A percentile compares a stretch with the other conserved stretches of the same genome.
These are phyloP conservation scores for Anastatus disparis DNA, from an alignment of 1,140 invertebrate species.

Conservation along the genomic window DNA sequence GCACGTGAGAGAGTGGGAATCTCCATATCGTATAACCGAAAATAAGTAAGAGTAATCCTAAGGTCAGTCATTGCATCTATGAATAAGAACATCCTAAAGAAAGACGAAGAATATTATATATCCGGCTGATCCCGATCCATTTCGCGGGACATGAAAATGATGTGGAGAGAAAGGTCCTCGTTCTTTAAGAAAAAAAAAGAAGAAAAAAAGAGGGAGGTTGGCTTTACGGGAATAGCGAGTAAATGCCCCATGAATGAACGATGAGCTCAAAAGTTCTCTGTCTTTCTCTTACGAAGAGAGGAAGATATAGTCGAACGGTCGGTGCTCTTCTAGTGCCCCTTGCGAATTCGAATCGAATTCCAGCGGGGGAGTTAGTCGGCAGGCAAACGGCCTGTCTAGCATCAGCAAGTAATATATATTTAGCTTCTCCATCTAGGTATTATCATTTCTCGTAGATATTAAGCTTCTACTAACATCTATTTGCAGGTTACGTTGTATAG, in stretches of 20 bases:
- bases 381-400: neutral
- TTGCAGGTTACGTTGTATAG: neutral
- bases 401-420: neutral
- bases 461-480: neutral
- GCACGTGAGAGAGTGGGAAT: neutral
- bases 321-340: neutral
- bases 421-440: neutral
- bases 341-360: slow-evolving; percentile 59
- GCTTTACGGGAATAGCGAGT: slow-evolving; percentile 64
- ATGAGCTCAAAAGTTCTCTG: slow-evolving; percentile 61
- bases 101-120: slow-evolving; percentile 58
- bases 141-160: slow-evolving; percentile 57
- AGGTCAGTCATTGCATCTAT: slow-evolving; percentile 23
- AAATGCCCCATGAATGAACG: slow-evolving; percentile 68
- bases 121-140: slow-evolving; percentile 61
- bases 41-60: slow-evolving; percentile 34
- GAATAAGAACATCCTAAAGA: slow-evolving; percentile 7
- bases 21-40: neutral
- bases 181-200: slow-evolving; percentile 29
- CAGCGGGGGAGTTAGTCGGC: slow-evolving; percentile 32
- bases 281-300: too few relatives aligned
- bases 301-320: neutral
- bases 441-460: slow-evolving; percentile 28
- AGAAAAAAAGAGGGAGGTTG: slow-evolving; percentile 43
- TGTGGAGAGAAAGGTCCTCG: neutral